These are phyloP conservation scores for Andrena minutula DNA, from an alignment of 2,888 invertebrate species.

Conservation along the genomic window DNA sequence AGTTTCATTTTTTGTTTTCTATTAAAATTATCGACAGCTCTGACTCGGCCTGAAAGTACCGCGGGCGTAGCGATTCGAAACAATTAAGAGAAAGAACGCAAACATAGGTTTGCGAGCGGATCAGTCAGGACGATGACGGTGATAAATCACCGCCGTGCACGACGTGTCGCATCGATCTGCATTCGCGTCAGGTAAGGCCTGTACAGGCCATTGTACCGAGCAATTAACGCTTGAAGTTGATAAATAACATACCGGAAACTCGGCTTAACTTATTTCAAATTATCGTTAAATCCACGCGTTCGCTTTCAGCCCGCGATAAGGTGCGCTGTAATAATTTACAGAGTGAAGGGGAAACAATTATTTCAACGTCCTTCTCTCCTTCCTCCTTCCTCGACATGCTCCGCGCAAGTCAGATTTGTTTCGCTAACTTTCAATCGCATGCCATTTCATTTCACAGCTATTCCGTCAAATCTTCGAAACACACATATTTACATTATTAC, in stretches of 20 bases:
- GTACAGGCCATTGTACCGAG: slow-evolving; percentile 51
- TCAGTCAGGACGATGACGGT: slow-evolving; percentile 65
- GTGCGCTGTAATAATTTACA: slow-evolving; percentile 15
- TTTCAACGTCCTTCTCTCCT: background rate
- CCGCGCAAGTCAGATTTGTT: background rate
- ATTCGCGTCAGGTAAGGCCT: slow-evolving; percentile 48
- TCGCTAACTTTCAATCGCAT: background rate
- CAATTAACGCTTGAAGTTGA: slow-evolving; percentile 65
- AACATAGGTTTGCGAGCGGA: slow-evolving; percentile 60
- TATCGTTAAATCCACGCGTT: slow-evolving; percentile 47
- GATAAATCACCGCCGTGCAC: slow-evolving; percentile 67
- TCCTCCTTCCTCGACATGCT: background rate
- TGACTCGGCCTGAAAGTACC: background rate
- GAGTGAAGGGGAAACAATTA: background rate
- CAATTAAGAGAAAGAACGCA: slow-evolving; percentile 60
- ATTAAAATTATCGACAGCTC: background rate
- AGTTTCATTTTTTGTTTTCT: background rate
- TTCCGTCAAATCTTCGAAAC: no score
- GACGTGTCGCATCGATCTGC: slow-evolving; percentile 50
- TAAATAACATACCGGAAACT: slow-evolving; percentile 64
- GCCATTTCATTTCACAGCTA: background rate
- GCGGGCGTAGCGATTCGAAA: slow-evolving; percentile 21
- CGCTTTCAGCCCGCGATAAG: slow-evolving; percentile 33
- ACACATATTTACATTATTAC: no score
- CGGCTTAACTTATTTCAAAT: slow-evolving; percentile 59